phyloP scores from a whole-genome alignment of 2,113 vertebrate species.

The Pelecanoides urinatrix region DNA sequence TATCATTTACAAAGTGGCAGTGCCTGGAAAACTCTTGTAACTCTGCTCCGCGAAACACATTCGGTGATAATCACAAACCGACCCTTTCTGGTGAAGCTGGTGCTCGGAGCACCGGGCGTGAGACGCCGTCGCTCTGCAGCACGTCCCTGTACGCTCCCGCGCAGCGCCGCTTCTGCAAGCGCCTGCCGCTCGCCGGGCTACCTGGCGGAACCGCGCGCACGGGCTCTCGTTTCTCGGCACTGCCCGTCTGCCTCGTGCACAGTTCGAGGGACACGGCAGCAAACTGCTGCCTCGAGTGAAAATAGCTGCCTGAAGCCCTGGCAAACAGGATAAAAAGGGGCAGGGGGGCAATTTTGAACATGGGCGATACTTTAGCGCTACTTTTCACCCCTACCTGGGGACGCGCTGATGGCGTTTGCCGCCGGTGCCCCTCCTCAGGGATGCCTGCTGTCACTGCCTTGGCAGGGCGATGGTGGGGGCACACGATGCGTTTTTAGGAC shows the following conservation, averaged over 20 bases:
- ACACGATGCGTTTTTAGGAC: rapidly evolving
- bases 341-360: rapidly evolving
- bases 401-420: background rate
- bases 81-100: background rate
- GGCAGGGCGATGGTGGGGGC: background rate
- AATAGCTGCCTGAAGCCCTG: rapidly evolving
- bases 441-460: background rate
- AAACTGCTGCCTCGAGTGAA: background rate
- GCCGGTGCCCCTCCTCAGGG: background rate
- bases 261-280: background rate
- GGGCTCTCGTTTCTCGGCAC: rapidly evolving
- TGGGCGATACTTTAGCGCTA: background rate
- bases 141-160: rapidly evolving
- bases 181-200: rapidly evolving
- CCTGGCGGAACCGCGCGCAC: rapidly evolving
- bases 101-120: background rate
- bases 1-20: background rate
- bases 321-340: rapidly evolving
- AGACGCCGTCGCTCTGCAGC: rapidly evolving
- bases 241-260: rapidly evolving
- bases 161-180: rapidly evolving
- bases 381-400: background rate
- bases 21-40: background rate
- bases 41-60: background rate
- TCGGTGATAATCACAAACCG: background rate